Base-by-base conservation (phyloP, 2,797 vertebrate genomes). In the Bryconaethiops microstoma region DNA sequence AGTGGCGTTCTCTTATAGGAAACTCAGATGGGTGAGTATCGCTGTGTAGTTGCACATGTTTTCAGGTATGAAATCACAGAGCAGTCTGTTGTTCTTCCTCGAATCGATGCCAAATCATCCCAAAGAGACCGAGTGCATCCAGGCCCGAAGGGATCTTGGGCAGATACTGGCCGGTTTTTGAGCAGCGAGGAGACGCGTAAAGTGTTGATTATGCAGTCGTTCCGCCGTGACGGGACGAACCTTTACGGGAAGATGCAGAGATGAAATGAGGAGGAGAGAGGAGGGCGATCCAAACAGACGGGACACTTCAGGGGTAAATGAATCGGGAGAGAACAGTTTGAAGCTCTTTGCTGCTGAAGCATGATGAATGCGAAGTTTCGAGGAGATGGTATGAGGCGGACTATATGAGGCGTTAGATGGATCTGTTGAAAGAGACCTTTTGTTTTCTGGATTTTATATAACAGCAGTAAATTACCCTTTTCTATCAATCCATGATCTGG, bases 241-340 rank as follows among this genome's bases (percentile, higher is more conserved):
- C 42, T 82, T 82, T 71, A 82, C 52, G 76, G 76, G 54, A 74
- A 78, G 62, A 77, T 77, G 70, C n/a, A 54, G 68, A 82, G 60
- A 82, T 70, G 76, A 82, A 75, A 77, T n/a, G 80, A 52, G 29
- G 17, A 7, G 35, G 39, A 71, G 50, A 45, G 57, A 67, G 70
- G 25, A 55, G 48, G 14, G 25, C 5, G 16, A 19, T 54, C 19
- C 48, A 39, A 54, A 72, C 14, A n/a, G 10, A n/a, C 55, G 62
- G 35, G 45, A 55, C 59, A 64, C 35, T 76, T 17, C 48, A 71
- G 39, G 21, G 79, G n/a, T 69, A 60, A 48, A 23, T 39, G 50
- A 45, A 67, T 39, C 45, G 23, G n/a, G 35, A 76, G 45, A 70
- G 71, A 72, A 77, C 45, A 65, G 42, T 77, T 77, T 55, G n/a